Evolutionary conservation across 2,113 vertebrate species (phyloP).

Genomic region (Serilophus lunatus): DNA sequence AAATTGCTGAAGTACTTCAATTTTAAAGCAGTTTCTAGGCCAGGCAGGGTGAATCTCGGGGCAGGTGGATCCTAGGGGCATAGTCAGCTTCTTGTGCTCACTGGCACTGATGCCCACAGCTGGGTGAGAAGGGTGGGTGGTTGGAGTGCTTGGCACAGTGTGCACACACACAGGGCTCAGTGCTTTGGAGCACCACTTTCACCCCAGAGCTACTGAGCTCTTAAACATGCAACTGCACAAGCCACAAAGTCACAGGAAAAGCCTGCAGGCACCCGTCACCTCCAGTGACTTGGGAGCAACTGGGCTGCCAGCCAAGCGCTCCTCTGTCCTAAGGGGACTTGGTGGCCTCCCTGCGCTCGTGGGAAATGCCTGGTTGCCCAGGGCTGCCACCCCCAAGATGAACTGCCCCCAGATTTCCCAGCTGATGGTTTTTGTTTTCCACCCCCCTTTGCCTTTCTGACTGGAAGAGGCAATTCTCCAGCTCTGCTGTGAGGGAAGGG

Average conservation of each 20-base stretch:
- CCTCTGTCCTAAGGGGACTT: background rate
- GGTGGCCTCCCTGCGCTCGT: background rate
- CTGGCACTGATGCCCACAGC: background rate
- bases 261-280: background rate
- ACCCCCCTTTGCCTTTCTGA: background rate
- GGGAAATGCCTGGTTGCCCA: background rate
- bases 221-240: background rate
- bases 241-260: background rate
- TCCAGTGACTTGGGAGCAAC: background rate
- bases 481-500: background rate
- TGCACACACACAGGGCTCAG: background rate
- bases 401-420: background rate
- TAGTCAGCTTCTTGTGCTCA: fast-evolving
- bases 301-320: background rate
- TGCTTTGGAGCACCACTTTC: background rate
- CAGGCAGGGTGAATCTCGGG: background rate
- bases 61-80: background rate
- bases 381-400: fast-evolving
- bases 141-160: fast-evolving
- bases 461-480: background rate
- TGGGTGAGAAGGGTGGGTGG: background rate
- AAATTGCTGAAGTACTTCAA: background rate
- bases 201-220: background rate
- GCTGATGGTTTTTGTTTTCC: background rate
- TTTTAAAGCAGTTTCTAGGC: background rate